Base-by-base conservation (phyloP, 2,888 invertebrate genomes). In the Zeuzera pyrina region DNA sequence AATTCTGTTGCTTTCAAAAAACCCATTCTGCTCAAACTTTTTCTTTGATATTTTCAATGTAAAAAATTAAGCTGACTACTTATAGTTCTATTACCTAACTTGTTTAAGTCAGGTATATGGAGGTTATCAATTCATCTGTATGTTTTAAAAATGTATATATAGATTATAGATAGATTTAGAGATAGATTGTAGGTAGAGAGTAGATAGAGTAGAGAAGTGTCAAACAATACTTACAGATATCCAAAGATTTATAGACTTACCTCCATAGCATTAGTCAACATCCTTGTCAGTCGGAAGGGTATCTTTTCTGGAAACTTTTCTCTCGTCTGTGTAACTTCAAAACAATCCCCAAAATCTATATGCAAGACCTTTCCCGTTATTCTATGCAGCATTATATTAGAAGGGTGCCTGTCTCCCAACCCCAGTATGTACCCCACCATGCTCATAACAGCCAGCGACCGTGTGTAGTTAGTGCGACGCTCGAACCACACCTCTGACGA, bases 231-330 rank as follows among this genome's bases (percentile, higher is more conserved):
- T n/a, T n/a, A n/a, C n/a, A n/a, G n/a, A 16, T 16, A 16, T 5
- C 7, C 7, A 16, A 16, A 4, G 4, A 16, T 16, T 16, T 16
- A 16, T 12, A 11, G 13, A 33, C 55, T 48, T 39, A 73, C 73
- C 85, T 97, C 97, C 97, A 98, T 97, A 4, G 98, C 98, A 71
- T 96, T 97, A 34, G 97, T 96, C 10, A 99, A 81, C 98, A 99
- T 99, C 42, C 98, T 85, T 0, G 98, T 98, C 38, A 98, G 77
- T 12, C 96, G 85, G 86, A 99, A 98, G 0, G 98, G 98, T 49
- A 98, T 98, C 73, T 97, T 98, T 73, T 98, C 98, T 0, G 98
- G 98, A 70, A 97, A 99, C 66, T 98, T 98, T 55, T 98, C 98
- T 24, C 98, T 86, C 0, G 95, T 96, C 93, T 97, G 98, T 3